A percentile compares a stretch with the other conserved stretches of the same genome.
Conservation (phyloP, 2,797 vertebrate genomes). For the Hoplostethus atlanticus region DNA sequence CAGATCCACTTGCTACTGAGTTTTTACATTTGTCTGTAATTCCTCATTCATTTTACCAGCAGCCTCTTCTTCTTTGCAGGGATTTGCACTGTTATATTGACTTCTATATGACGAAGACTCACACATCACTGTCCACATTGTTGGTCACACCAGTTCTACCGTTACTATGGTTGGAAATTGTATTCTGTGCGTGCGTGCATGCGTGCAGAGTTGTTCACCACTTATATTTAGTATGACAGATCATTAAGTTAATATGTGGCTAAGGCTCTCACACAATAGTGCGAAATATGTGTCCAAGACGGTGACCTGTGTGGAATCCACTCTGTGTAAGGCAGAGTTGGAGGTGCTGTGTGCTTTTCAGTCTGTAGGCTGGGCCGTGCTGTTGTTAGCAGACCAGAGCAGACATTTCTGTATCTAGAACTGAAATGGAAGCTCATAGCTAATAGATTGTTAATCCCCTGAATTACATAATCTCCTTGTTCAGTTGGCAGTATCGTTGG, state of each 20-base stretch:
- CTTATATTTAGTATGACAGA: slow-evolving; percentile 5
- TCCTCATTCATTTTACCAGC: neutral
- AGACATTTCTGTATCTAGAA: neutral
- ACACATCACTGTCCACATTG: neutral
- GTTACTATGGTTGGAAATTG: neutral
- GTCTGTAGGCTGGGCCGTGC: neutral
- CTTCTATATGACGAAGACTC: slow-evolving; percentile 10
- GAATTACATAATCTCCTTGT: slow-evolving; percentile 36
- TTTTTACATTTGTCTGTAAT: neutral
- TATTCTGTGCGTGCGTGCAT: neutral
- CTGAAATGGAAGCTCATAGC: neutral
- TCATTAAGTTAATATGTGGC: slow-evolving; percentile 4
- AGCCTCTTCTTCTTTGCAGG: neutral
- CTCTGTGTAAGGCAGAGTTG: neutral
- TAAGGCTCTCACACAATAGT: slow-evolving; percentile 18
- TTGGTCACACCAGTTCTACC: neutral
- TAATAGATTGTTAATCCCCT: slow-evolving; percentile 48
- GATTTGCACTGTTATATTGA: neutral
- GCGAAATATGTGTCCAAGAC: slow-evolving; percentile 9
- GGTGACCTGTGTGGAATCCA: neutral
- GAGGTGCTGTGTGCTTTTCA: slow-evolving; percentile 4
- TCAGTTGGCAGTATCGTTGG: slow-evolving; percentile 18
- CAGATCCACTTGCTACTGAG: neutral
- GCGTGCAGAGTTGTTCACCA: neutral
- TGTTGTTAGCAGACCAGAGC: neutral